These are phyloP conservation scores for Tenodera sinensis DNA, from an alignment of 2,888 invertebrate genomes.

Conservation along the genomic window DNA sequence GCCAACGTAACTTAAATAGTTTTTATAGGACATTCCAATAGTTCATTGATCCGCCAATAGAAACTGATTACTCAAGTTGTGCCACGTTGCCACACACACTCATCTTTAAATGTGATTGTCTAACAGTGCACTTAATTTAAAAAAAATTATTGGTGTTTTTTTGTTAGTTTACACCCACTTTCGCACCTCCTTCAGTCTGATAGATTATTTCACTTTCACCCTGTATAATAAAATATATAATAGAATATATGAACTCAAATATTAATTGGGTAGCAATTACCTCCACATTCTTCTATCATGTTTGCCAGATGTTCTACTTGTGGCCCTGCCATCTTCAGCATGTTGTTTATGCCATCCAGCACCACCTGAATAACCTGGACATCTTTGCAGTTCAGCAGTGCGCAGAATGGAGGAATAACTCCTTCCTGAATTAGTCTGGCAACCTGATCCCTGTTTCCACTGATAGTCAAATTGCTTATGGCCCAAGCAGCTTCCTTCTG, in stretches of 20 bases:
- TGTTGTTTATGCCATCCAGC: conserved; percentile 95
- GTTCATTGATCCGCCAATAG: too few relatives aligned
- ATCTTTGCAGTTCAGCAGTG: conserved; percentile 91
- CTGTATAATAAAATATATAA: background rate
- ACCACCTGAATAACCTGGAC: conserved; percentile 90
- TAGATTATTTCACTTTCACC: too few relatives aligned
- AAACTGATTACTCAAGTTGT: too few relatives aligned
- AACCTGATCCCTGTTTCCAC: conserved; percentile 91
- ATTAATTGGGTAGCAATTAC: conserved; percentile 43
- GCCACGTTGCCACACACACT: too few relatives aligned
- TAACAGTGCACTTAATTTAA: too few relatives aligned
- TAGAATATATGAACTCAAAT: background rate
- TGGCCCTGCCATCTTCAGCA: conserved; percentile 94
- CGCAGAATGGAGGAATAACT: conserved; percentile 95
- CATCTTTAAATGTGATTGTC: too few relatives aligned
- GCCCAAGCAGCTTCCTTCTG: conserved; percentile 99
- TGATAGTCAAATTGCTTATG: conserved; percentile 96
- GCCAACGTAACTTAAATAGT: too few relatives aligned
- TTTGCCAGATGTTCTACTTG: conserved; percentile 75
- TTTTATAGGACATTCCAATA: too few relatives aligned
- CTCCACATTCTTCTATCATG: conserved; percentile 97
- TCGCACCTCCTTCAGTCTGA: too few relatives aligned
- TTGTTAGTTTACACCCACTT: too few relatives aligned
- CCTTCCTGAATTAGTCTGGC: conserved; percentile 82
- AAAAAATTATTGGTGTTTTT: too few relatives aligned